Conservation (phyloP, 2,888 invertebrate species). For the Pristionchus exspectatus region DNA sequence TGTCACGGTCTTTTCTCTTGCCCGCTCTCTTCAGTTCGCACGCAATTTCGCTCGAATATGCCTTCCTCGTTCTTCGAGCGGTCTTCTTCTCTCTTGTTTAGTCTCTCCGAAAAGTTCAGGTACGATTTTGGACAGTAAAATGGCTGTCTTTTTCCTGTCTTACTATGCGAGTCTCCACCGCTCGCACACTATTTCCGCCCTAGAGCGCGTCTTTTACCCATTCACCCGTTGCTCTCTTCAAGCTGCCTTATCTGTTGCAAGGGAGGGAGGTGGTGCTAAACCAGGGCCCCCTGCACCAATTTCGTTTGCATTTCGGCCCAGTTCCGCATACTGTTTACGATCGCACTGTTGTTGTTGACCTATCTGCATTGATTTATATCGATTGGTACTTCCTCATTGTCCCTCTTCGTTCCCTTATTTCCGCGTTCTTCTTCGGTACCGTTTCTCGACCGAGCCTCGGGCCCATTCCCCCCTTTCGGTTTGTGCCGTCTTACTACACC, state of each 20-base stretch:
- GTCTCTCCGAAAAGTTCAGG: no score
- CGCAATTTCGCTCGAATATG: neutral
- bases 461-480: neutral
- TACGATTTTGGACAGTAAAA: no score
- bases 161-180: neutral
- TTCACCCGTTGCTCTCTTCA: neutral
- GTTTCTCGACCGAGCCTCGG: neutral
- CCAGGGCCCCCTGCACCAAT: neutral
- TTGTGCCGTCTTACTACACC: neutral
- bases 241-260: neutral
- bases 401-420: neutral
- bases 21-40: neutral
- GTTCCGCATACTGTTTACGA: conserved; percentile 10
- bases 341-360: neutral
- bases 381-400: neutral
- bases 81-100: no score
- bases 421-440: neutral
- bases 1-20: neutral
- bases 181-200: neutral
- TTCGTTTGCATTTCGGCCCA: neutral
- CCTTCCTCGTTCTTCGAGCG: no score
- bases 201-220: neutral
- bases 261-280: neutral
- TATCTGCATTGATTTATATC: neutral
- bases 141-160: neutral